A percentile compares a stretch with the other conserved stretches of the same genome.
These are phyloP conservation scores for Penaeus chinensis DNA, from an alignment of 1,140 invertebrate genomes.

Conservation along the genomic window DNA sequence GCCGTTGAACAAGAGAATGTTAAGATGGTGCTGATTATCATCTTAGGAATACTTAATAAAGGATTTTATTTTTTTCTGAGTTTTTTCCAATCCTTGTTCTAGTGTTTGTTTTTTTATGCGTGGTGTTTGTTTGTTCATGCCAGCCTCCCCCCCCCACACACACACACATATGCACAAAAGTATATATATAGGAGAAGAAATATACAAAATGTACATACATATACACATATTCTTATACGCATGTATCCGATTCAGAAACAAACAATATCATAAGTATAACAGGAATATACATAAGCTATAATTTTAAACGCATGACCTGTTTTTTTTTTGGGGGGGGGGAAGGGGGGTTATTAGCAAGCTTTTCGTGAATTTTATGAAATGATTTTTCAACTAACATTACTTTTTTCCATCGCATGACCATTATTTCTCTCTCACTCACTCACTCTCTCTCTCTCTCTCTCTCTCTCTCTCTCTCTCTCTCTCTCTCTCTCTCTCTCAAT, in stretches of 20 bases:
- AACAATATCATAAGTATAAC: background rate
- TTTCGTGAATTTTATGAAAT: no score
- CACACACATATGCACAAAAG: no score
- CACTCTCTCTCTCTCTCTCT: constrained; percentile 3
- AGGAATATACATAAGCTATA: background rate
- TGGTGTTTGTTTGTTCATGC: no score
- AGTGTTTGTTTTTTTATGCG: no score
- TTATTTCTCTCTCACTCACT: background rate
- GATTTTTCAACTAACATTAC: background rate
- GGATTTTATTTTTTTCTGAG: no score
- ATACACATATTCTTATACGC: background rate
- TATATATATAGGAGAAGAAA: no score
- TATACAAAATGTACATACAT: background rate
- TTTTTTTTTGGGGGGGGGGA: background rate
- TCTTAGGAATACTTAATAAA: no score
- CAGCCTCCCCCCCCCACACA: no score
- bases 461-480: no score
- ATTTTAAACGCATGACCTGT: background rate
- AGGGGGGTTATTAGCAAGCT: background rate
- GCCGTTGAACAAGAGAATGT: no score
- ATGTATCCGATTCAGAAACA: background rate
- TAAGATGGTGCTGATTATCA: no score
- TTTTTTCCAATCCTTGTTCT: no score
- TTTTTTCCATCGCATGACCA: background rate
- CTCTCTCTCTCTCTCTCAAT: constrained; percentile 23